Evolutionary conservation across 1,140 invertebrate species (phyloP), one percentile per base, ranked within the genome.

Genomic region (Melanaphis sacchari): DNA sequence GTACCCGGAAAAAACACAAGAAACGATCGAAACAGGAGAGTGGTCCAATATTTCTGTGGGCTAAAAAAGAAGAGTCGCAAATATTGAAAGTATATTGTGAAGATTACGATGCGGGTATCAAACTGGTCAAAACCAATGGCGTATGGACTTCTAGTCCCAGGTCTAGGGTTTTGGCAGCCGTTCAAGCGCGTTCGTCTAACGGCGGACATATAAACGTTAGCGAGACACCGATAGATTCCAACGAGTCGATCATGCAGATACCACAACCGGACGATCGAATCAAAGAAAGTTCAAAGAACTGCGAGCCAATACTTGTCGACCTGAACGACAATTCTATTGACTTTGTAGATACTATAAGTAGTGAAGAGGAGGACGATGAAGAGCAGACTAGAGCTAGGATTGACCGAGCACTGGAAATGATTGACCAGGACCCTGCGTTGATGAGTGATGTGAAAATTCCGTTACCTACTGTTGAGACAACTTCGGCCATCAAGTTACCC

Each of bases 41-140:
- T 94, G 97, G 97, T 95, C 97, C 97, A 90, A 97, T 98, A 93
- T 98, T 98, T 95, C 96, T 98, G 91, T 98, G 97, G 97, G 97
- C 97, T 76, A 96, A 97, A 94, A 97, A 97, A 95, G 96, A 96
- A 94, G 97, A 97, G 94, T 97, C 97, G 90, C 96, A 96, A 94
- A 97, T 98, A 94, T 96, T 97, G 94, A 97, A 97, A 95, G 97
- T 98, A 94, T 96, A 96, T 95, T 98, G 97, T 95, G 97, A 98
- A 95, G 97, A 98, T 94, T 98, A 98, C 95, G 97, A 98, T 98
- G 95, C 96, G 97, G 31, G 59, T 22, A 97, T 98, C 93, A 96
- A 97, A 94, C 95, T 98, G 94, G 31, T 52, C 95, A 54, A 95
- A 95, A 93, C 41, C 1, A 36, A 31, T 46, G 90, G 76, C 6